Percentiles rank a stretch among this genome's conserved stretches.
Conservation (phyloP, 2,113 vertebrate genomes). For the Alaudala cheleensis region DNA sequence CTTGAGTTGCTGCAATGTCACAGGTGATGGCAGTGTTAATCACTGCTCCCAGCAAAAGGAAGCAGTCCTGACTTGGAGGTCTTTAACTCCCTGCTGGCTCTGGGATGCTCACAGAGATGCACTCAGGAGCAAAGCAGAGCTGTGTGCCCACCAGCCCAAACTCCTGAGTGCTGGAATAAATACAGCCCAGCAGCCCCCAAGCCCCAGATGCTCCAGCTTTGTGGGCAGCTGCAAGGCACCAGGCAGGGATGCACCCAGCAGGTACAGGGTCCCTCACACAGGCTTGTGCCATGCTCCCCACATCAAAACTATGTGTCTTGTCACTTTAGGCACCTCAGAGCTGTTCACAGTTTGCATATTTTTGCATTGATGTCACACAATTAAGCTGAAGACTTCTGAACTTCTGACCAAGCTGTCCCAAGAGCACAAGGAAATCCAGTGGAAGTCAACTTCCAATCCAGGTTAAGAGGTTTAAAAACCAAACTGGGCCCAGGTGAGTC, state of each 20-base stretch:
- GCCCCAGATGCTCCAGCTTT: background rate
- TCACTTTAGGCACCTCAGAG: background rate
- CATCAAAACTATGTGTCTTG: background rate
- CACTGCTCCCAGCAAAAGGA: background rate
- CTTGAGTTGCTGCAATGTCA: background rate
- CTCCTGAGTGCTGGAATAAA: background rate
- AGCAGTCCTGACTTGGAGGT: background rate
- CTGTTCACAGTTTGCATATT: background rate
- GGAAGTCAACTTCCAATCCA: background rate
- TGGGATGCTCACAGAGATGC: background rate
- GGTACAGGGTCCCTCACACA: accelerated
- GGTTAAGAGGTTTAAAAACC: background rate
- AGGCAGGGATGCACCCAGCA: background rate
- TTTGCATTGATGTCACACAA: background rate
- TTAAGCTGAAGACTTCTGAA: background rate
- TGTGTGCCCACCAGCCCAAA: background rate
- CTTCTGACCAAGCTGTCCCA: background rate
- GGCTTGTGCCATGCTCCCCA: background rate
- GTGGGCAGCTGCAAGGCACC: background rate
- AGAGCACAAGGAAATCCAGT: background rate
- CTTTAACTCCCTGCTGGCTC: background rate
- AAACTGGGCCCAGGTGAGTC: background rate
- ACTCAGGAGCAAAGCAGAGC: background rate
- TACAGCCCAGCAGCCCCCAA: background rate
- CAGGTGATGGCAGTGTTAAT: background rate